phyloP scores from a whole-genome alignment of 2,888 invertebrate genomes.

The Coremacera marginata region DNA sequence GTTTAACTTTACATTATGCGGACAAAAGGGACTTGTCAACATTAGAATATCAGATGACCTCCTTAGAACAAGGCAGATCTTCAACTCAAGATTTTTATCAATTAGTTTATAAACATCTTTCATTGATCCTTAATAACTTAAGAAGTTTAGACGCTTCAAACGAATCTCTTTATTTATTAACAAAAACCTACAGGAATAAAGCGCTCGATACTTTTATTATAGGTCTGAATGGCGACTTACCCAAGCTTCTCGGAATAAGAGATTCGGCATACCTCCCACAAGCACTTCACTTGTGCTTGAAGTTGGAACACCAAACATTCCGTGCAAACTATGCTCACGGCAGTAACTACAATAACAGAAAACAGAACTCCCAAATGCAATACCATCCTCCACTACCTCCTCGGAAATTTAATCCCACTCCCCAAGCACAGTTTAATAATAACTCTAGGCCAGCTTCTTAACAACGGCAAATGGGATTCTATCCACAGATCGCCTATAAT shows the following conservation, averaged over 20 bases:
- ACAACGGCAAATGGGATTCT: background rate
- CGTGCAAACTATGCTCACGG: background rate
- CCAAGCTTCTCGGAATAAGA: conserved; percentile 7
- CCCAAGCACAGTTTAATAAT: background rate
- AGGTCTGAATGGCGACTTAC: conserved; percentile 12
- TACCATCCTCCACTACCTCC: background rate
- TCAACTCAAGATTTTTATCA: conserved; percentile 11
- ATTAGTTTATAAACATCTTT: conserved; percentile 31
- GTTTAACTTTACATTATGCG: too few relatives aligned
- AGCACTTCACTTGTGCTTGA: conserved; percentile 11
- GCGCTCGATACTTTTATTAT: conserved; percentile 13
- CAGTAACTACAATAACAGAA: background rate
- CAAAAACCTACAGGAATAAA: conserved; percentile 3
- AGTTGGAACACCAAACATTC: conserved; percentile 7
- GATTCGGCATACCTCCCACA: conserved; percentile 15
- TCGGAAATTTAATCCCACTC: background rate
- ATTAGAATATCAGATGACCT: conserved; percentile 42
- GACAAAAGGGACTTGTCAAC: too few relatives aligned
- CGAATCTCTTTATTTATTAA: background rate
- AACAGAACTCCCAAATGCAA: too few relatives aligned
- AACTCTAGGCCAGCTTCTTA: background rate
- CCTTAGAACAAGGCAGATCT: conserved; percentile 24
- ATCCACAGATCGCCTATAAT: background rate
- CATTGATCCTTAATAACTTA: conserved; percentile 35
- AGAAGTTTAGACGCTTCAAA: background rate